Percentiles rank a stretch among this genome's conserved stretches.
These are phyloP conservation scores for Lochmaea capreae DNA, from an alignment of 2,888 invertebrate species.

Conservation along the genomic window DNA sequence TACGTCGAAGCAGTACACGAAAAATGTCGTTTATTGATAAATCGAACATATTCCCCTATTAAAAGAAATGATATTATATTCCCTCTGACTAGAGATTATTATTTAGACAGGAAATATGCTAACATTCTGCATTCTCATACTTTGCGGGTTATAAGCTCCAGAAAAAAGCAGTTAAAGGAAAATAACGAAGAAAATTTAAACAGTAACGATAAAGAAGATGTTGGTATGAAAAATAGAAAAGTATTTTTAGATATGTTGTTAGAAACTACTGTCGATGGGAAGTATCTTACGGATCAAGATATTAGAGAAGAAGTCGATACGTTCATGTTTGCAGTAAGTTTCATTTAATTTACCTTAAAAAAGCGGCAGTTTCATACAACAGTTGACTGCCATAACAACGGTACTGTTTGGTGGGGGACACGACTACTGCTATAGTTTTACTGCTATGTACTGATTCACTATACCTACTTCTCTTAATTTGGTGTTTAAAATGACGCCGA, in stretches of 20 bases:
- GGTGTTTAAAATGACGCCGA: no score
- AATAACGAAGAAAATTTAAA: conserved; percentile 12
- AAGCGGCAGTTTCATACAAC: no score
- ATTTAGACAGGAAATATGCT: conserved; percentile 65
- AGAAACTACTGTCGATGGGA: conserved; percentile 68
- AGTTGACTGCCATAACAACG: no score
- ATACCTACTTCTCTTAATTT: no score
- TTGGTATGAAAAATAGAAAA: conserved; percentile 68
- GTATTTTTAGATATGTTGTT: conserved; percentile 77
- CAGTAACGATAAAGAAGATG: conserved; percentile 27
- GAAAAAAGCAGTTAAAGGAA: conserved; percentile 37
- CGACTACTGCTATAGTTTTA: no score
- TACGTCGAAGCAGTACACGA: conserved; percentile 79
- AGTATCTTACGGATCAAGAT: conserved; percentile 70
- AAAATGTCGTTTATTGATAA: conserved; percentile 57
- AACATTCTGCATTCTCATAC: conserved; percentile 68
- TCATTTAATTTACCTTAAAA: no score
- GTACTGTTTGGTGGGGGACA: no score
- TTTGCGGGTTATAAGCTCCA: conserved; percentile 66
- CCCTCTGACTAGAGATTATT: conserved; percentile 70
- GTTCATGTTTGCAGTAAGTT: conserved; percentile 76
- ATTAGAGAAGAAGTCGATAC: conserved; percentile 80
- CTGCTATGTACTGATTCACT: no score
- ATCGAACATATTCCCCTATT: conserved; percentile 64
- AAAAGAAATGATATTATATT: conserved; percentile 66